Conservation (phyloP, 2,797 vertebrate genomes). For the Carcharodon carcharias region DNA sequence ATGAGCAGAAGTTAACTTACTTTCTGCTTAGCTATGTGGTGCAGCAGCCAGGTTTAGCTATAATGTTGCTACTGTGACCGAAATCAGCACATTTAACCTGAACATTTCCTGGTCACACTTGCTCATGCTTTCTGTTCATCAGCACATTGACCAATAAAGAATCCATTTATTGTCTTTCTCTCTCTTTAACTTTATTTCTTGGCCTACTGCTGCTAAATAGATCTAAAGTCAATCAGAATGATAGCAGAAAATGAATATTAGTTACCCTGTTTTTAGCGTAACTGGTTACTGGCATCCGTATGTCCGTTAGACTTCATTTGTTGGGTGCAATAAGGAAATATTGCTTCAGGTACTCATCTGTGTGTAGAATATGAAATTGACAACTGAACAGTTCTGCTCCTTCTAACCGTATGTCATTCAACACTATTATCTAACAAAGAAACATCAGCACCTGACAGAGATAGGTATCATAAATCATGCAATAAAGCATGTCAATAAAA, state of each 20-base stretch:
- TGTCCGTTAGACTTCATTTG: background rate
- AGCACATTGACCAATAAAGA: background rate
- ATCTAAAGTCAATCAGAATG: background rate
- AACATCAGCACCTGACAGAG: background rate
- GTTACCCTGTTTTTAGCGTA: background rate
- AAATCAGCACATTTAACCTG: background rate
- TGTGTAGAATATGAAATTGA: background rate
- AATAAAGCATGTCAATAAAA: conserved; percentile 34
- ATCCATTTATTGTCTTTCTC: background rate
- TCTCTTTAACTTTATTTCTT: background rate
- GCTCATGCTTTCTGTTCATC: background rate
- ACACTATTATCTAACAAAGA: conserved; percentile 23
- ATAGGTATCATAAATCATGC: conserved; percentile 30
- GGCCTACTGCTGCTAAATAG: background rate
- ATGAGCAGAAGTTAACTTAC: background rate
- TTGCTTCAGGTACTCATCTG: background rate
- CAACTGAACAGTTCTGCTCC: conserved; percentile 6
- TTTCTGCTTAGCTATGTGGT: background rate
- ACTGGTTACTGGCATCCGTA: background rate
- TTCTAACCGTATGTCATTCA: background rate
- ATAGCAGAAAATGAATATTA: background rate
- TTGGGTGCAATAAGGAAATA: background rate
- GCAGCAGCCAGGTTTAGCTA: background rate
- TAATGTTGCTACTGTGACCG: background rate
- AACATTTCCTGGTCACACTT: background rate